A percentile compares a stretch with the other conserved stretches of the same genome.
phyloP scores from a whole-genome alignment of 1,140 invertebrate species.

The Bacillus rossius region DNA sequence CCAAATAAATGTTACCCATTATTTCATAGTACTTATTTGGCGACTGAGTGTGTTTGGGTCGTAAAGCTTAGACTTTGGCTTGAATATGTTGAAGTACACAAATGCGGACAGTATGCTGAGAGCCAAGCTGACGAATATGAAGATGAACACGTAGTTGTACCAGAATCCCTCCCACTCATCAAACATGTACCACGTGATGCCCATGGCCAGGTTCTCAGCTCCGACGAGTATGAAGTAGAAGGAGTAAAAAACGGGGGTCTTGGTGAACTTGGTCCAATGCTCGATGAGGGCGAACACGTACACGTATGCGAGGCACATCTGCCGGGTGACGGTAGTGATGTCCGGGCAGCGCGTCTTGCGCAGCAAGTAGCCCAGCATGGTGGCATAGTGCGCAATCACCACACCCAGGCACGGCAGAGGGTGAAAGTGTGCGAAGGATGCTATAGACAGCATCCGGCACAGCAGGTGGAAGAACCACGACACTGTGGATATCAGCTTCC shows the following conservation, averaged over 20 bases:
- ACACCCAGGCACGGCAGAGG: slow-evolving; percentile 49
- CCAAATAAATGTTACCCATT: too few relatives aligned
- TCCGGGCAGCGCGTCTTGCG: slow-evolving; percentile 50
- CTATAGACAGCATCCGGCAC: slow-evolving; percentile 58
- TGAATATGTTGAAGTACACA: slow-evolving; percentile 38
- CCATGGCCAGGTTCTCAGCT: slow-evolving; percentile 57
- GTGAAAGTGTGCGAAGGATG: slow-evolving; percentile 62
- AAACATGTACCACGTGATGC: slow-evolving; percentile 53
- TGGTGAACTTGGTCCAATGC: slow-evolving; percentile 65
- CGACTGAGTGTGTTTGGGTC: background rate
- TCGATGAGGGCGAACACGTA: slow-evolving; percentile 68
- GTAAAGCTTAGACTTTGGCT: slow-evolving; percentile 32
- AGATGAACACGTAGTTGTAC: slow-evolving; percentile 37
- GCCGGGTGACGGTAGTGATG: slow-evolving; percentile 49
- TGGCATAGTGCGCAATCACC: slow-evolving; percentile 50
- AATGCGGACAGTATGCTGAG: slow-evolving; percentile 36
- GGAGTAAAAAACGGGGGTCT: slow-evolving; percentile 57
- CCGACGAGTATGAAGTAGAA: slow-evolving; percentile 57
- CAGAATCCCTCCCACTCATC: slow-evolving; percentile 48
- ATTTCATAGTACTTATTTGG: background rate
- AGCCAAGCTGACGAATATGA: slow-evolving; percentile 36
- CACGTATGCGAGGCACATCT: slow-evolving; percentile 58
- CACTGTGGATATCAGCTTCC: slow-evolving; percentile 55
- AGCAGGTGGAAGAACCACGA: slow-evolving; percentile 68
- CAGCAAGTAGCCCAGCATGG: slow-evolving; percentile 54